phyloP scores from a whole-genome alignment of 2,113 vertebrate genomes.

The Turnix velox region DNA sequence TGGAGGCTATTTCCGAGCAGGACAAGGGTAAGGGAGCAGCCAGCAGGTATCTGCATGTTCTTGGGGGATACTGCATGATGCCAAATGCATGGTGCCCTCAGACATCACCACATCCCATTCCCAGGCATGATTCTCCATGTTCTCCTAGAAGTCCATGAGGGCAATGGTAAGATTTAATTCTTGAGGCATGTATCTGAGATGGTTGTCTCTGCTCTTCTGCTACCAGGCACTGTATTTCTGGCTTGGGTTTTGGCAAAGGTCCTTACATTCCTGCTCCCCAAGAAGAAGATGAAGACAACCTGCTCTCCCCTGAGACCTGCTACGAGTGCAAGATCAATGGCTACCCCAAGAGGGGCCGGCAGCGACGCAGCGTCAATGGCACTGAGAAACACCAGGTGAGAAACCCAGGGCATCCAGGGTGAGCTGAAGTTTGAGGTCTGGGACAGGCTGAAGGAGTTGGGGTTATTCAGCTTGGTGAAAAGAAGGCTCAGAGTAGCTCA shows the following conservation, averaged over 20 bases:
- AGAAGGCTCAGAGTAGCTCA: too few relatives aligned
- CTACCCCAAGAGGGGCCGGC: conserved; percentile 71
- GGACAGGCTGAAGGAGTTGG: too few relatives aligned
- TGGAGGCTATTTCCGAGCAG: conserved; percentile 86
- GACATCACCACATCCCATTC: background rate
- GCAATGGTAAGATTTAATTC: background rate
- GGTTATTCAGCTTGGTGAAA: too few relatives aligned
- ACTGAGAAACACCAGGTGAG: conserved; percentile 55
- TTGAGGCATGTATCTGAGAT: background rate
- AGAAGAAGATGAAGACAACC: conserved; percentile 79
- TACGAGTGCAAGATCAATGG: conserved; percentile 95
- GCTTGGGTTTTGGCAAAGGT: conserved; percentile 73
- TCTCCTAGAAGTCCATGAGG: background rate
- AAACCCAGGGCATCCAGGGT: rapidly evolving
- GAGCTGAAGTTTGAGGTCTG: too few relatives aligned
- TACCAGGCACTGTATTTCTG: conserved; percentile 86
- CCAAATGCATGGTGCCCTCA: background rate
- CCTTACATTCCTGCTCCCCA: conserved; percentile 64
- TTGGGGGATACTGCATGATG: background rate
- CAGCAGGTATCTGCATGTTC: rapidly evolving
- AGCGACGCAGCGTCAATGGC: conserved; percentile 58
- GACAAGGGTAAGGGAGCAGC: conserved; percentile 85
- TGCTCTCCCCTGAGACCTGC: conserved; percentile 85
- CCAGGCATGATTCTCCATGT: rapidly evolving
- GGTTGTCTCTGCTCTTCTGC: background rate